Percentiles rank a stretch among this genome's conserved stretches.
Conservation (phyloP, 1,140 invertebrate genomes). For the Drosophila bocqueti region DNA sequence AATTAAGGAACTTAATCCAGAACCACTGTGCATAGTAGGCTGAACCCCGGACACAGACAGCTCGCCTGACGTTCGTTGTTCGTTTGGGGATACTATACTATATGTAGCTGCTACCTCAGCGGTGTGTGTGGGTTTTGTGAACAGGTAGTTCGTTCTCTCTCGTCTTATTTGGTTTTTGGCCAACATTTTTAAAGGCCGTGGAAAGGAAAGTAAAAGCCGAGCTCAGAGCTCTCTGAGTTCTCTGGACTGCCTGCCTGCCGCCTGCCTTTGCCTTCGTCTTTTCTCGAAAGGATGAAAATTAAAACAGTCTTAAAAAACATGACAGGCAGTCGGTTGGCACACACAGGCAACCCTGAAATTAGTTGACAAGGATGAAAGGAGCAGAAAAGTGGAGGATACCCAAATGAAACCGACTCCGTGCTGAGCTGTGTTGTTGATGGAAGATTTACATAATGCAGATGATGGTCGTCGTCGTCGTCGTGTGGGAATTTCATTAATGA, state of each 20-base stretch:
- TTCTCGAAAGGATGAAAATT: slow-evolving; percentile 59
- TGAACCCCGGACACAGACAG: slow-evolving; percentile 25
- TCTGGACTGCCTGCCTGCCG: neutral
- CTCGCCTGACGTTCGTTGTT: slow-evolving; percentile 42
- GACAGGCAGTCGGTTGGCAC: slow-evolving; percentile 54
- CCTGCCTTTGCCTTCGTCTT: neutral
- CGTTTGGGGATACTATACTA: slow-evolving; percentile 32
- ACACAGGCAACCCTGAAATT: slow-evolving; percentile 71
- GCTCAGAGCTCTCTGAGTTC: neutral
- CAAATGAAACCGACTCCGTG: slow-evolving; percentile 66
- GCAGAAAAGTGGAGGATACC: slow-evolving; percentile 35
- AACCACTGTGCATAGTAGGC: slow-evolving; percentile 45
- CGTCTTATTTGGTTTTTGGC: slow-evolving; percentile 72
- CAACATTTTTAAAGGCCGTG: slow-evolving; percentile 68
- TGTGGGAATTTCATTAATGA: slow-evolving; percentile 83
- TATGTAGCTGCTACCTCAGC: slow-evolving; percentile 44
- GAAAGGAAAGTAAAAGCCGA: slow-evolving; percentile 75
- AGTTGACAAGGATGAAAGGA: slow-evolving; percentile 78
- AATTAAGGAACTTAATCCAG: slow-evolving; percentile 15
- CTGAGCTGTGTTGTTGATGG: slow-evolving; percentile 56
- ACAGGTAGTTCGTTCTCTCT: slow-evolving; percentile 76
- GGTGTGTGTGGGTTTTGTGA: slow-evolving; percentile 75
- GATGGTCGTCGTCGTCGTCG: slow-evolving; percentile 52
- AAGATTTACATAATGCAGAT: slow-evolving; percentile 79
- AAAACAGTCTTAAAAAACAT: slow-evolving; percentile 82